Conservation (phyloP, 1,140 invertebrate species). For the Linepithema humile region DNA sequence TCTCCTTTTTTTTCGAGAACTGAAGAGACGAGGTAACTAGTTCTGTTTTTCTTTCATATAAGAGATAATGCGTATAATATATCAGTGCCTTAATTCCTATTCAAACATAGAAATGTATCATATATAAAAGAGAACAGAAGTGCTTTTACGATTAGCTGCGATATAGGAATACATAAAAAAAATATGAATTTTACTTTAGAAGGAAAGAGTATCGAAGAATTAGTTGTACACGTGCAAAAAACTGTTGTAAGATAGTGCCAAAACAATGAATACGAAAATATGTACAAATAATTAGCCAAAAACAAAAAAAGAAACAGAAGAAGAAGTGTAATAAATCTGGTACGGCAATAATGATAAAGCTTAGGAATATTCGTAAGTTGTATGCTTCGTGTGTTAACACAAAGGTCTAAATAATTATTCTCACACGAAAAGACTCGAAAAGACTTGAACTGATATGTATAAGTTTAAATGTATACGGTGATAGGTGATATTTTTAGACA, state of each 20-base stretch:
- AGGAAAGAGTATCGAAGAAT: conserved; percentile 58
- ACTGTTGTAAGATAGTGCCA: conserved; percentile 71
- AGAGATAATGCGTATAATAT: conserved; percentile 53
- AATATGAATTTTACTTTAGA: conserved; percentile 47
- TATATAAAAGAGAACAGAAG: conserved; percentile 63
- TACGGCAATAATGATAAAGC: conserved; percentile 60
- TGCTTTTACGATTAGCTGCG: conserved; percentile 67
- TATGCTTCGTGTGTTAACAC: conserved; percentile 49
- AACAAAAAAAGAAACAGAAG: conserved; percentile 13
- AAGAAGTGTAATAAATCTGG: conserved; percentile 60
- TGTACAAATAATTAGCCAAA: conserved; percentile 75
- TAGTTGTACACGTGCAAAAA: conserved; percentile 49
- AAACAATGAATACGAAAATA: conserved; percentile 66
- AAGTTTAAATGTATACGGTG: conserved; percentile 3
- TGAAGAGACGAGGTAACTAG: conserved; percentile 5
- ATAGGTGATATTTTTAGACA: neutral
- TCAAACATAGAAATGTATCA: conserved; percentile 49
- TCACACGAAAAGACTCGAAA: neutral
- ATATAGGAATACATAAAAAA: conserved; percentile 56
- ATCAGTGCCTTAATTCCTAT: conserved; percentile 71
- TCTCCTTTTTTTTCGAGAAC: conserved; percentile 42
- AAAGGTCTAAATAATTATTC: conserved; percentile 39
- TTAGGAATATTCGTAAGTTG: conserved; percentile 34
- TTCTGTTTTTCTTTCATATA: conserved; percentile 54
- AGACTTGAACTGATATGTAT: neutral